A percentile compares a stretch with the other conserved stretches of the same genome.
These are phyloP conservation scores for Nephrotoma flavescens DNA, from an alignment of 2,888 invertebrate species.

Conservation along the genomic window DNA sequence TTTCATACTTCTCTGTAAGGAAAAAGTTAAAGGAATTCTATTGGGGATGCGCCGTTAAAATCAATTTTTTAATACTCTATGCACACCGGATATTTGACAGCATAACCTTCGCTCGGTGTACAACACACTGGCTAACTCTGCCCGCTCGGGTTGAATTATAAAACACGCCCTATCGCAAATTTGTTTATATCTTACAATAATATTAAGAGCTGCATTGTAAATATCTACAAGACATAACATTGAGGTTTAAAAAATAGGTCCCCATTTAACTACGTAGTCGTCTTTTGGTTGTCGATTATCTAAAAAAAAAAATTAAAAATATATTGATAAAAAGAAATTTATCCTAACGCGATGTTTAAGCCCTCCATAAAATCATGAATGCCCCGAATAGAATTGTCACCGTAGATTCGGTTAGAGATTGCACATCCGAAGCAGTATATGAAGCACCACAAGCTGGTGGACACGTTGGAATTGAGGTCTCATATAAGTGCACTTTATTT, in stretches of 20 bases:
- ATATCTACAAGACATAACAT: neutral
- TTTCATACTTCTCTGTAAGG: too few species aligned
- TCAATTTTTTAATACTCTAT: too few species aligned
- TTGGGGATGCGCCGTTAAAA: too few species aligned
- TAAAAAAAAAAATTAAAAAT: neutral
- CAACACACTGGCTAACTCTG: too few species aligned
- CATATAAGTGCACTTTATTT: conserved; percentile 66
- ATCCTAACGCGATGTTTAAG: neutral
- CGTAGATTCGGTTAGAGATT: conserved; percentile 25
- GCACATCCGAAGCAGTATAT: conserved; percentile 22
- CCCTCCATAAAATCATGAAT: neutral
- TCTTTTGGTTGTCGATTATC: neutral
- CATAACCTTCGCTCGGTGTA: too few species aligned
- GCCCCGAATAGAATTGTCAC: conserved; percentile 32
- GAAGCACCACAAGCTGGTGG: conserved; percentile 68
- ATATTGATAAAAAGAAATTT: neutral
- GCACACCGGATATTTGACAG: too few species aligned
- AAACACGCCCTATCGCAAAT: neutral
- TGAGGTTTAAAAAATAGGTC: neutral
- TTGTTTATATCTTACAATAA: neutral
- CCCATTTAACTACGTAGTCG: neutral
- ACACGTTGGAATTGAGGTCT: conserved; percentile 82
- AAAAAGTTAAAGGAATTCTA: too few species aligned
- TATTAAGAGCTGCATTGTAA: neutral
- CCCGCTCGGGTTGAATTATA: too few species aligned